Evolutionary conservation across 2,888 invertebrate species (phyloP).

Genomic region (Drosophila neutralis): DNA sequence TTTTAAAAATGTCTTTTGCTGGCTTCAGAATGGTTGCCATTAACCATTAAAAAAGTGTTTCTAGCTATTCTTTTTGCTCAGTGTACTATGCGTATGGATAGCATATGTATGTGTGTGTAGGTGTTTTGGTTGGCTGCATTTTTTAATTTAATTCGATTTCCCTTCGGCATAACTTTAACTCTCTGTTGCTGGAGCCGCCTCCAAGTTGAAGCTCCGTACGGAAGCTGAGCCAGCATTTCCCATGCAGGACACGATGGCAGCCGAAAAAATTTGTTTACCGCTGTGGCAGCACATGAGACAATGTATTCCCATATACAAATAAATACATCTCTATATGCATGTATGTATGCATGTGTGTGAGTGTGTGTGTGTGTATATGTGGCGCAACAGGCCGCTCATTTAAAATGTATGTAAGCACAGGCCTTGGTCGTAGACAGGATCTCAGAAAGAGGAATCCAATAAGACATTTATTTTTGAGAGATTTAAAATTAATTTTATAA

Average conservation of each 20-base stretch:
- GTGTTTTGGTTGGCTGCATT: conserved; percentile 26
- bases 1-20: fast-evolving
- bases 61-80: background rate
- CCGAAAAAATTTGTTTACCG: conserved; percentile 39
- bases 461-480: background rate
- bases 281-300: conserved; percentile 11
- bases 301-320: background rate
- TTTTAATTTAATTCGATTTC: conserved; percentile 61
- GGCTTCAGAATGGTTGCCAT: background rate
- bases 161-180: conserved; percentile 28
- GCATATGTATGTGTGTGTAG: conserved; percentile 2
- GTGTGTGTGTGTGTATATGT: background rate
- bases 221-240: conserved; percentile 30
- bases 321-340: background rate
- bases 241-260: conserved; percentile 51
- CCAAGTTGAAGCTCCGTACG: background rate
- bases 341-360: background rate
- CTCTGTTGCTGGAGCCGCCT: background rate
- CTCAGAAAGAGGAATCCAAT: background rate
- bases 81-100: background rate
- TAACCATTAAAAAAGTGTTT: background rate
- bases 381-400: conserved; percentile 51
- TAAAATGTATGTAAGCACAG: conserved; percentile 20
- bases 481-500: no score
- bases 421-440: background rate